phyloP scores from a whole-genome alignment of 2,797 vertebrate species.

The Anisognathus igniventris region DNA sequence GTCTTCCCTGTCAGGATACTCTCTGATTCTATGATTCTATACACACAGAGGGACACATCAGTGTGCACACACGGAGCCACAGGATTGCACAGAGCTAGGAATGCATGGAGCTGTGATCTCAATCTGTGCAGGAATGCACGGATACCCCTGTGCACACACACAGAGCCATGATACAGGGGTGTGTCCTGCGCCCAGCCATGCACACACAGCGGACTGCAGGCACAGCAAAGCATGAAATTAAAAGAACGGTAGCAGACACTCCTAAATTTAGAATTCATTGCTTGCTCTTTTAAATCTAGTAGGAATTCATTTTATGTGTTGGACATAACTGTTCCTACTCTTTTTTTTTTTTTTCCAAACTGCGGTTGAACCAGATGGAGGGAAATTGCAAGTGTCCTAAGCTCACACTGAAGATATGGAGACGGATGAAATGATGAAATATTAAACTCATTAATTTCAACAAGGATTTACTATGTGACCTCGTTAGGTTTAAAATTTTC shows the following conservation, averaged over 20 bases:
- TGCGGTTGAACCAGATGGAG: not conserved
- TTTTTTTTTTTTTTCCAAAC: not conserved
- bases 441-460: constrained; percentile 12
- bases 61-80: rapidly evolving
- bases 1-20: too few species aligned
- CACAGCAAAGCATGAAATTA: not conserved
- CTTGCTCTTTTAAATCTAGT: not conserved
- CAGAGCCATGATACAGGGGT: rapidly evolving
- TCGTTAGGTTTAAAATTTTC: not conserved
- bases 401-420: not conserved
- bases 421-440: not conserved
- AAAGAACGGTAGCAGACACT: not conserved
- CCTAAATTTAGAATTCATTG: not conserved
- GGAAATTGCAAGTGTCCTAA: not conserved
- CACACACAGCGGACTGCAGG: not conserved
- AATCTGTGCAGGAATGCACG: rapidly evolving
- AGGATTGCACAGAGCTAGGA: rapidly evolving
- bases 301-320: not conserved
- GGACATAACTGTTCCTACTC: not conserved
- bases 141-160: rapidly evolving
- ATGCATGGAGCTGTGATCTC: rapidly evolving
- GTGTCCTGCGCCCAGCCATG: not conserved
- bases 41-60: rapidly evolving
- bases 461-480: not conserved
- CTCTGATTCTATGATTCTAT: rapidly evolving